Evolutionary conservation across 1,140 invertebrate genomes (phyloP), one percentile per base, ranked within the genome.

Genomic region (Stenopsyche tienmushanensis): DNA sequence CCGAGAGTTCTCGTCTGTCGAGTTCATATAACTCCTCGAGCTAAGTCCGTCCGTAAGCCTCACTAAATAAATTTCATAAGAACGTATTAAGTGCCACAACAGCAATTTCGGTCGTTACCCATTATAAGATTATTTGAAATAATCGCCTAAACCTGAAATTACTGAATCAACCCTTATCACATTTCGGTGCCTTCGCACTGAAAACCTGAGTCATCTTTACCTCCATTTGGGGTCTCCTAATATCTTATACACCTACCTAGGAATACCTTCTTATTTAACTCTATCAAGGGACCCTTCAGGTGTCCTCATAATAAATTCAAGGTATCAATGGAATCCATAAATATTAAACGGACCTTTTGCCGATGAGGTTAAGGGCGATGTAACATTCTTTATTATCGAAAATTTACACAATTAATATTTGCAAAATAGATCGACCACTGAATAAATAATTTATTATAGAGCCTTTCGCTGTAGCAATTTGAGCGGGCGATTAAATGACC

Each of bases 271-370:
- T 60, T 60, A 60, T 60, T 60, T 45, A 47, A 60, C 57, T 60
- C 57, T 29, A 60, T 60, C 57, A 45, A 60, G 57, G 57, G 57
- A 47, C 57, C 44, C 57, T 60, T 60, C 57, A 60, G 42, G 57
- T 60, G 57, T 60, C 44, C 42, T 60, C 44, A 60, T 60, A 60
- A 60, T 60, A 60, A 60, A 60, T 60, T 60, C 57, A 60, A 8
- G 42, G 57, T 60, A 44, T 60, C 57, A 41, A 60, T 60, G 57
- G 57, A 23, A 21, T 20, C 57, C n/a, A 60, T 60, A 60, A 60
- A 60, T 60, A 60, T 60, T 49, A 21, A 60, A 34, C 34, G 42
- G 39, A 9, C 34, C 57, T 24, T 60, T 49, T 34, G 5, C 29
- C 5, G 29, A 13, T 34, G 5, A 7, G 5, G 29, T 34, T 34